These are phyloP conservation scores for Arctocebus calabarensis DNA, from an alignment of 2,797 vertebrate genomes.

Conservation along the genomic window DNA sequence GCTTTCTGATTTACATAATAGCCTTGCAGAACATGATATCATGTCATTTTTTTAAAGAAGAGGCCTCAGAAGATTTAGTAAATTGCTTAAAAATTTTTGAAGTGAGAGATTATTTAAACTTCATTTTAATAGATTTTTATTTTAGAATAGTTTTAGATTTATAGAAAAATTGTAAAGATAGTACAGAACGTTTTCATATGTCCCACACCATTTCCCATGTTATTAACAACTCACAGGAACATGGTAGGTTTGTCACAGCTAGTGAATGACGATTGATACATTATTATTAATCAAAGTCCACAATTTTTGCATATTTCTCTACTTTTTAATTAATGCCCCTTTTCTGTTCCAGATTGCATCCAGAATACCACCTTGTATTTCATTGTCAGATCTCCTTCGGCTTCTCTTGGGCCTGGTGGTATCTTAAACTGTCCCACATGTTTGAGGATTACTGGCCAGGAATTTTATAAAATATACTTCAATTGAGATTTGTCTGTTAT, in stretches of 20 bases:
- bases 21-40: neutral
- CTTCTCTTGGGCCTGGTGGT: neutral
- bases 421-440: neutral
- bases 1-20: slow-evolving; percentile 43
- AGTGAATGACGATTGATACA: neutral
- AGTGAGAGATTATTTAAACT: neutral
- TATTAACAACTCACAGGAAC: neutral
- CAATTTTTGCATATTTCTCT: neutral
- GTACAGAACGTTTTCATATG: neutral
- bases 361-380: neutral
- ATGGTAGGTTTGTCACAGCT: neutral
- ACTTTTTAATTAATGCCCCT: neutral
- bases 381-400: neutral
- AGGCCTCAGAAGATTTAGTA: neutral
- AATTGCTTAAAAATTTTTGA: slow-evolving; percentile 4
- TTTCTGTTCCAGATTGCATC: neutral
- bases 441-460: neutral
- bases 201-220: neutral
- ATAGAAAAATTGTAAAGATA: neutral
- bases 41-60: slow-evolving; percentile 14
- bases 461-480: neutral
- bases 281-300: neutral
- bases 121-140: neutral
- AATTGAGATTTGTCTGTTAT: neutral
- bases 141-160: neutral